Evolutionary conservation across 1,140 invertebrate genomes (phyloP).

Genomic region (Calephelis virginiensis): DNA sequence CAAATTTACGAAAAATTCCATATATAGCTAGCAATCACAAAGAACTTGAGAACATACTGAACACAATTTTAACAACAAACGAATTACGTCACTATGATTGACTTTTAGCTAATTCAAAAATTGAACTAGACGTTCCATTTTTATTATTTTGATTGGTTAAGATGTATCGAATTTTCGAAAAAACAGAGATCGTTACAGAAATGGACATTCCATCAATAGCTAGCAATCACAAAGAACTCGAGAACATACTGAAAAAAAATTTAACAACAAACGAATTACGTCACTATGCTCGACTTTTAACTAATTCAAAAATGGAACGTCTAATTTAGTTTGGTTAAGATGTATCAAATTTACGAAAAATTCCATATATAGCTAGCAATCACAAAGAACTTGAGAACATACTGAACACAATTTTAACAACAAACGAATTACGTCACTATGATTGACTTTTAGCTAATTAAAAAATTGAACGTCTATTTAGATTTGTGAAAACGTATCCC

Average conservation of each 20-base stretch:
- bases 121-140: too few species aligned
- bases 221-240: slow-evolving; percentile 51
- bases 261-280: slow-evolving; percentile 23
- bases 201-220: slow-evolving; percentile 55
- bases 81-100: slow-evolving; percentile 24
- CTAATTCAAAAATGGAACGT: background rate
- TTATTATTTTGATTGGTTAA: background rate
- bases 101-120: background rate
- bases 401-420: too few species aligned
- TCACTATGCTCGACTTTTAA: slow-evolving; percentile 15
- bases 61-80: slow-evolving; percentile 10
- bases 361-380: too few species aligned
- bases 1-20: too few species aligned
- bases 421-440: too few species aligned
- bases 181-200: slow-evolving; percentile 45
- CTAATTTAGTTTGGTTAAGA: background rate
- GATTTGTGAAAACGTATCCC: too few species aligned
- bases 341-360: too few species aligned
- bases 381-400: too few species aligned
- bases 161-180: background rate
- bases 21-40: slow-evolving; percentile 53
- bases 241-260: slow-evolving; percentile 15
- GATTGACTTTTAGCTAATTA: too few species aligned
- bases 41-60: slow-evolving; percentile 37
- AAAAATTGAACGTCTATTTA: too few species aligned